Conservation (phyloP, 1,140 invertebrate genomes). For the Uloborus diversus region DNA sequence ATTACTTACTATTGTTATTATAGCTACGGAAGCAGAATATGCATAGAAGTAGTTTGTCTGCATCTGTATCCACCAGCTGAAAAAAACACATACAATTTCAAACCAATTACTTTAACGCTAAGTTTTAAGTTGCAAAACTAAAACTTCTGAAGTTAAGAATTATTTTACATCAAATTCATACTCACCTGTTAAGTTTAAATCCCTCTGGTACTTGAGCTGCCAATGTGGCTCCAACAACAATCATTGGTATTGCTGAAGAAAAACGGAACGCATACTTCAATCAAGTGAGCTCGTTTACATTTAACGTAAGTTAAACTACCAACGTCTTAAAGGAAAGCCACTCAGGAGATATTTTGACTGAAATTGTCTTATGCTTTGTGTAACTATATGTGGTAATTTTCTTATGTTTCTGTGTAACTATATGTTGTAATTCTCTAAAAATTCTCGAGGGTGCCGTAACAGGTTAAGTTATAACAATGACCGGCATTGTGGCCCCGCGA, state of each 20-base stretch:
- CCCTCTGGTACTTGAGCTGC: slow-evolving; percentile 55
- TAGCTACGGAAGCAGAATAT: slow-evolving; percentile 40
- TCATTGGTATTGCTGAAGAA: slow-evolving; percentile 48
- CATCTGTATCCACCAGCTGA: slow-evolving; percentile 53
- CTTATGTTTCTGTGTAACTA: too few species aligned
- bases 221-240: slow-evolving; percentile 55
- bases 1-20: slow-evolving; percentile 43
- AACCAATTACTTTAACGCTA: neutral
- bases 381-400: too few species aligned
- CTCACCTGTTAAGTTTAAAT: slow-evolving; percentile 50
- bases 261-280: too few species aligned
- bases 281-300: too few species aligned
- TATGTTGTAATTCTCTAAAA: too few species aligned
- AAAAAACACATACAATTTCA: neutral
- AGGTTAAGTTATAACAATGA: too few species aligned
- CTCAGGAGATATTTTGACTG: too few species aligned
- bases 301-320: too few species aligned
- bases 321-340: too few species aligned
- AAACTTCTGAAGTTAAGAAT: neutral
- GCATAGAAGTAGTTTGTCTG: slow-evolving; percentile 56
- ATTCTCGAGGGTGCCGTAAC: too few species aligned
- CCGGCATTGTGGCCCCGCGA: too few species aligned
- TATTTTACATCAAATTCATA: neutral
- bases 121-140: neutral
- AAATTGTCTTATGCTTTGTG: too few species aligned